Percentiles rank a stretch among this genome's conserved stretches.
Evolutionary conservation across 1,140 invertebrate genomes (phyloP).

Genomic region (Diuraphis noxia): DNA sequence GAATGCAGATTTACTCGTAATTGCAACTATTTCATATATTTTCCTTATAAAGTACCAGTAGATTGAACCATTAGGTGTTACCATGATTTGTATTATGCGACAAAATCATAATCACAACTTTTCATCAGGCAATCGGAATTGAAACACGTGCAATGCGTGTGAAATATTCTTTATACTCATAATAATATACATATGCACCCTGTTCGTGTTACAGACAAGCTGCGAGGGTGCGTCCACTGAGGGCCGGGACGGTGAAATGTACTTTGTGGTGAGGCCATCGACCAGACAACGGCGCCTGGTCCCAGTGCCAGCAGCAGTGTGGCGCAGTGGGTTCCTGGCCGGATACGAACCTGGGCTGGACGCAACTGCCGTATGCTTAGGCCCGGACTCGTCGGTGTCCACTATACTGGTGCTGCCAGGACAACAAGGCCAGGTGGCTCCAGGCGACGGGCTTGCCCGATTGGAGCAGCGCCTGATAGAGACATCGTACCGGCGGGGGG

Average conservation of each 20-base stretch:
- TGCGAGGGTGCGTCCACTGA: slow-evolving; percentile 70
- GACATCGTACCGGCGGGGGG: slow-evolving; percentile 68
- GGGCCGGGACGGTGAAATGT: slow-evolving; percentile 79
- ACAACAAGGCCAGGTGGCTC: slow-evolving; percentile 71
- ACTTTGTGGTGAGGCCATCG: slow-evolving; percentile 78
- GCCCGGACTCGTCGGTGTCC: slow-evolving; percentile 71
- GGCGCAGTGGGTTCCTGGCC: slow-evolving; percentile 73
- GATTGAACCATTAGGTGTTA: no score
- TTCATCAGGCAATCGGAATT: no score
- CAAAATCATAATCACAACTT: no score
- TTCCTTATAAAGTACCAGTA: no score
- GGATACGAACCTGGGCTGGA: slow-evolving; percentile 81
- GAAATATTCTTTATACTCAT: no score
- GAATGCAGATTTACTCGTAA: no score
- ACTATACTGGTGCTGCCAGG: slow-evolving; percentile 80
- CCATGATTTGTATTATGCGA: no score
- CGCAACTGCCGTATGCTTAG: slow-evolving; percentile 76
- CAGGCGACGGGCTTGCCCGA: slow-evolving; percentile 74
- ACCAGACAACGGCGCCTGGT: slow-evolving; percentile 76
- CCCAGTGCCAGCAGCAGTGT: slow-evolving; percentile 79
- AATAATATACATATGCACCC: not conserved
- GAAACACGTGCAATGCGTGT: no score
- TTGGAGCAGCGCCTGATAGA: slow-evolving; percentile 72
- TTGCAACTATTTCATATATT: no score
- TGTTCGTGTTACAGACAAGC: slow-evolving; percentile 68